Evolutionary conservation across 2,888 invertebrate species (phyloP), one percentile per base, ranked within the genome.

Genomic region (Nesidiocoris tenuis): DNA sequence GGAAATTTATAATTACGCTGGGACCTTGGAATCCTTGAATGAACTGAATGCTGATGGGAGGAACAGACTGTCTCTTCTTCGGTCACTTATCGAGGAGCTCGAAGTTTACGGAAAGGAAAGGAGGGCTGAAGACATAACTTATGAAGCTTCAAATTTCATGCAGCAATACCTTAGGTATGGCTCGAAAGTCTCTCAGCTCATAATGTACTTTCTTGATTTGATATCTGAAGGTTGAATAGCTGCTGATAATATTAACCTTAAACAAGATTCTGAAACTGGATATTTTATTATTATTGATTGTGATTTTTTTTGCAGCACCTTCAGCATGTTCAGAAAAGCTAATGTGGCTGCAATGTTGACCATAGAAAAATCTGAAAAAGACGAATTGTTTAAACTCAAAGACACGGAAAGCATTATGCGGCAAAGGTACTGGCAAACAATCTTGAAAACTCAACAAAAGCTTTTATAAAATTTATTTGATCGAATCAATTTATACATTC

Each of bases 11-110:
- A 78, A 80, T 19, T 81, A 81, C 74, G 39, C 70, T 3, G 81
- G 81, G 1, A 81, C 82, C 2, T 77, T 80, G 81, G 87, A 88
- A 79, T 86, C 88, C 77, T 84, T 94, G 74, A 90, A 92, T 81
- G 88, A 88, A 76, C 84, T 93, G 1, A 94, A 94, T 83, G 90
- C 90, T 81, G 89, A 89, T 79, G 94, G 94, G 1, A 87, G 94
- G 80, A 84, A 85, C 17, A 90, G 90, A 83, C 87, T 94, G 80
- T 86, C 89, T 0, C 84, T 86, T 16, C 82, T 93, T 22, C 85
- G 92, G 77, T 90, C 90, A 80, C 90, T 89, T 80, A 88, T 94
- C 78, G 90, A 92, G 79, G 87, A 86, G 74, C 84, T 94, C 79
- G 89, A 89, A 78, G 85, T 89, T 77, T 86, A 89, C 82, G 90